Conservation (phyloP, 2,113 vertebrate species). For the Paratilapia polleni region DNA sequence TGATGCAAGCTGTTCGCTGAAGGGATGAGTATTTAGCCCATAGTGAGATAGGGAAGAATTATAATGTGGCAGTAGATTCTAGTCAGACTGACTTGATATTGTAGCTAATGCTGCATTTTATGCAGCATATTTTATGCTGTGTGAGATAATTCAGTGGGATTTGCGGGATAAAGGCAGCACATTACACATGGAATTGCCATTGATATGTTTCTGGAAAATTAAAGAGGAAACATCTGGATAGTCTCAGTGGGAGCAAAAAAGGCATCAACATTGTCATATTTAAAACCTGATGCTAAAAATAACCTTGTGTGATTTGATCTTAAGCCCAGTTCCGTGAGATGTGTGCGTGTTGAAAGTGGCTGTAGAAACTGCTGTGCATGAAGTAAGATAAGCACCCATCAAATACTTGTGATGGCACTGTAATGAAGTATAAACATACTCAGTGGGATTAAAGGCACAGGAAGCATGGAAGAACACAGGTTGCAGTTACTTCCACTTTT, state of each 20-base stretch:
- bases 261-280: not conserved
- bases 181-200: slow-evolving; percentile 13
- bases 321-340: not conserved
- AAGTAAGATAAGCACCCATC: slow-evolving; percentile 10
- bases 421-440: slow-evolving; percentile 28
- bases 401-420: slow-evolving; percentile 22
- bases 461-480: not conserved
- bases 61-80: slow-evolving; percentile 9
- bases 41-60: slow-evolving; percentile 22
- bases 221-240: not conserved
- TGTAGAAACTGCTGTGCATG: slow-evolving; percentile 1
- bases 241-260: rapidly evolving
- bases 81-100: not conserved
- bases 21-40: slow-evolving; percentile 48
- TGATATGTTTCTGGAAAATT: not conserved
- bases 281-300: not conserved
- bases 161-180: not conserved
- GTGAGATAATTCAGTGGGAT: slow-evolving; percentile 5
- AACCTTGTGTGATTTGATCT: not conserved
- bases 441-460: not conserved
- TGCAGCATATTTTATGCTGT: not conserved
- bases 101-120: not conserved
- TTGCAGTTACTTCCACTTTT: too few species aligned
- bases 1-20: slow-evolving; percentile 41
- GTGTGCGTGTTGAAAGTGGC: not conserved